Conservation (phyloP, 2,888 invertebrate genomes). For the Chrysolina oricalcia region DNA sequence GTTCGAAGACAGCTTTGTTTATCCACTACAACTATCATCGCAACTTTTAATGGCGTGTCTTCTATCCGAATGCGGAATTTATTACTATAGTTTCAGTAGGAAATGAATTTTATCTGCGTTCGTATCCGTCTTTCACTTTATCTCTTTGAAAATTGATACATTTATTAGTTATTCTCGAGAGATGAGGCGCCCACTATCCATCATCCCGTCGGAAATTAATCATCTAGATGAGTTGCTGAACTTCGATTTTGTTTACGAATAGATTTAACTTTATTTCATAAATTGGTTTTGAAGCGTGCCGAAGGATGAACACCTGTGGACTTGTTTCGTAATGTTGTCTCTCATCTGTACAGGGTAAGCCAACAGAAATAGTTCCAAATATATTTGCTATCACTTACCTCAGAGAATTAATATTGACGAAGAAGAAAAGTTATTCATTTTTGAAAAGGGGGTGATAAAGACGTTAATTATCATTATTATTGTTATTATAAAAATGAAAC, state of each 20-base stretch:
- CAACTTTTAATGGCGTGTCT: slow-evolving; percentile 38
- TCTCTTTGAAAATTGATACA: slow-evolving; percentile 40
- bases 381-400: no score
- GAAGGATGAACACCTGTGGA: no score
- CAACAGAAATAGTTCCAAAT: no score
- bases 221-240: slow-evolving; percentile 8
- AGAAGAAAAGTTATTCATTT: no score
- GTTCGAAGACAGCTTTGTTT: slow-evolving; percentile 34
- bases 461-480: no score
- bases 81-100: slow-evolving; percentile 37
- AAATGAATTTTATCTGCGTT: slow-evolving; percentile 11
- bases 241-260: not conserved
- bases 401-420: no score
- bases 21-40: slow-evolving; percentile 28
- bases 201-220: slow-evolving; percentile 32
- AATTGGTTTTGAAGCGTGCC: no score
- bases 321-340: no score
- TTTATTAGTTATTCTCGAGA: slow-evolving; percentile 43
- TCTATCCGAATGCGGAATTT: slow-evolving; percentile 36
- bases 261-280: no score
- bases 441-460: no score
- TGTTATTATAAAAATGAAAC: no score
- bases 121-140: slow-evolving; percentile 35
- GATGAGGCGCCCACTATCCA: slow-evolving; percentile 24
- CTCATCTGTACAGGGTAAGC: no score